Evolutionary conservation across 2,888 invertebrate genomes (phyloP).

Genomic region (Malachius bipustulatus): DNA sequence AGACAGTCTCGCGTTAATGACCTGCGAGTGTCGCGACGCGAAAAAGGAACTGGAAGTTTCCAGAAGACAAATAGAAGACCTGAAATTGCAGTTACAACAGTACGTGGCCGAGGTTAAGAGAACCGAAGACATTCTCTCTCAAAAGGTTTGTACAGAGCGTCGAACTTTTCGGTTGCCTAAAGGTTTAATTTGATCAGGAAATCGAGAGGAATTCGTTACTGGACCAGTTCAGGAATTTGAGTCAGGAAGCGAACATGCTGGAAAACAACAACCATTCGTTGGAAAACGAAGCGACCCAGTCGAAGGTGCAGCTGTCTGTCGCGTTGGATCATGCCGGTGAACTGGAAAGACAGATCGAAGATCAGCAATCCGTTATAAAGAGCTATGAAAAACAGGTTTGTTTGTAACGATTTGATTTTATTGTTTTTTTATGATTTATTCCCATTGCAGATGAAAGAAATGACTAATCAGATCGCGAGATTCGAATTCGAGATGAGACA

Average conservation of each 20-base stretch:
- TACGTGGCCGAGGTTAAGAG: constrained; percentile 72
- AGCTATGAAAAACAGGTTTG: constrained; percentile 49
- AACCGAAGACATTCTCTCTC: constrained; percentile 62
- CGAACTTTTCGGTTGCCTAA: not conserved
- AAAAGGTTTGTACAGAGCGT: constrained; percentile 44
- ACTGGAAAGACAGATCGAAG: constrained; percentile 49
- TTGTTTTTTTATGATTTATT: too few species aligned
- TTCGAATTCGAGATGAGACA: constrained; percentile 54
- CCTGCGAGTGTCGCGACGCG: constrained; percentile 47
- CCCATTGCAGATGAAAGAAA: constrained; percentile 42
- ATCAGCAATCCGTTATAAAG: constrained; percentile 40
- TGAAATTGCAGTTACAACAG: constrained; percentile 66
- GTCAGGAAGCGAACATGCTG: constrained; percentile 62
- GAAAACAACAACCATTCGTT: constrained; percentile 71
- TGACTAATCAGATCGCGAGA: constrained; percentile 45
- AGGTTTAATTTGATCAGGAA: constrained; percentile 42
- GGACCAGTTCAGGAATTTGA: constrained; percentile 66
- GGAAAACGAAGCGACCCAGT: constrained; percentile 63
- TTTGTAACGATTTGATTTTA: too few species aligned
- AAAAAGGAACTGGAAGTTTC: constrained; percentile 57
- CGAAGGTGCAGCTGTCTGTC: constrained; percentile 43
- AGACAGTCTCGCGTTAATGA: constrained; percentile 55
- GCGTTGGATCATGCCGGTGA: constrained; percentile 48
- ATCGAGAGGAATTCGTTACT: constrained; percentile 68
- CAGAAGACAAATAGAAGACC: constrained; percentile 56